Percentiles rank a stretch among this genome's conserved stretches.
Conservation (phyloP, 2,113 vertebrate genomes). For the Sphyrna mokarran region DNA sequence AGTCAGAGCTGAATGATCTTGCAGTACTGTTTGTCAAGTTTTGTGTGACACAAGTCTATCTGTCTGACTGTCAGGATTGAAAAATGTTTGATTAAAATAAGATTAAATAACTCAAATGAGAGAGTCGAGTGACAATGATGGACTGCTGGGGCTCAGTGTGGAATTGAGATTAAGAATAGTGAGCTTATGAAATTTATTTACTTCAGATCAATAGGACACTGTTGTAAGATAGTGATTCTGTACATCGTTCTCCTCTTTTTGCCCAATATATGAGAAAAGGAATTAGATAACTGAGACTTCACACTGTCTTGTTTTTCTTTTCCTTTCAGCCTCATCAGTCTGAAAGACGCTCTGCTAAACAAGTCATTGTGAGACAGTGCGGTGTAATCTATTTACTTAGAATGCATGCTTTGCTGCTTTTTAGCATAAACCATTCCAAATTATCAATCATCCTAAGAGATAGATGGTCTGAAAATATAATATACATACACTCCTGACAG, state of each 20-base stretch:
- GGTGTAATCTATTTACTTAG: background rate
- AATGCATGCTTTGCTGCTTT: background rate
- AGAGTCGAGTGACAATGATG: constrained; percentile 20
- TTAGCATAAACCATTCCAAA: constrained; percentile 26
- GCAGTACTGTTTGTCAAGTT: constrained; percentile 4
- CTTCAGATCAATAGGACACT: constrained; percentile 24
- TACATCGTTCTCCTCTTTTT: constrained; percentile 8
- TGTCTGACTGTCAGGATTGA: constrained; percentile 7
- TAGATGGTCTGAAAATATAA: background rate
- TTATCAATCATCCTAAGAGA: constrained; percentile 7
- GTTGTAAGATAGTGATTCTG: background rate
- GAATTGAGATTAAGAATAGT: constrained; percentile 31
- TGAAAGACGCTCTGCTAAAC: background rate
- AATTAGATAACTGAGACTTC: background rate
- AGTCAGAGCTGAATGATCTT: background rate
- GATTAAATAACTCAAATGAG: constrained; percentile 35
- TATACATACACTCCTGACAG: background rate
- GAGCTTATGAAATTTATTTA: constrained; percentile 34
- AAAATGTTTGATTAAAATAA: constrained; percentile 37
- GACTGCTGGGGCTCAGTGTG: background rate
- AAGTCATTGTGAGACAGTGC: background rate
- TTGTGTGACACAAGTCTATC: background rate
- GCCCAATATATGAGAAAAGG: background rate
- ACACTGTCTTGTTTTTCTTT: background rate
- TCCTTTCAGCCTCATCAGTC: background rate